phyloP scores from a whole-genome alignment of 2,888 invertebrate genomes.

The Deilephila elpenor region DNA sequence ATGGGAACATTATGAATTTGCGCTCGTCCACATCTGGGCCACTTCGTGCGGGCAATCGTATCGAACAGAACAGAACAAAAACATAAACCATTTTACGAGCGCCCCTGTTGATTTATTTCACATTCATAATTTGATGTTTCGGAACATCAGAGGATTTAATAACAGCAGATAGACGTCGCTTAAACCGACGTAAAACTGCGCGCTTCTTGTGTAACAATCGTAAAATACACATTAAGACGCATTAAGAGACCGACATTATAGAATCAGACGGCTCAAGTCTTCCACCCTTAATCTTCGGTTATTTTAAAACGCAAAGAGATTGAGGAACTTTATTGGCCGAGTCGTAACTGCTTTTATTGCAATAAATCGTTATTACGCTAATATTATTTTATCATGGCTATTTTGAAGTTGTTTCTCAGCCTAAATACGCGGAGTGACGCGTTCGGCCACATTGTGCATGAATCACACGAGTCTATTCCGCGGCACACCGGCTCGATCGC shows the following conservation, averaged over 20 bases:
- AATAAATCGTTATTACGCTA: conserved; percentile 77
- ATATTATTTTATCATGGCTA: conserved; percentile 75
- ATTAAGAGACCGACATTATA: conserved; percentile 74
- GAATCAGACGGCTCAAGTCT: conserved; percentile 69
- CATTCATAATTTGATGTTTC: conserved; percentile 83
- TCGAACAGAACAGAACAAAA: conserved; percentile 73
- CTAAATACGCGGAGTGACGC: conserved; percentile 51
- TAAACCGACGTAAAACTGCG: conserved; percentile 79
- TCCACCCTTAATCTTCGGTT: conserved; percentile 78
- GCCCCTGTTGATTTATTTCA: conserved; percentile 81
- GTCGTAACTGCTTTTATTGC: conserved; percentile 80
- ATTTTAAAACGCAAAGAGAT: conserved; percentile 78
- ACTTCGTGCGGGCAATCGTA: conserved; percentile 75
- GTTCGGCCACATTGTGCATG: conserved; percentile 29
- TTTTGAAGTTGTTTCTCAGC: conserved; percentile 64
- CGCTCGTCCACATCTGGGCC: conserved; percentile 73
- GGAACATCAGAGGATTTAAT: conserved; percentile 82
- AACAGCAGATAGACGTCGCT: conserved; percentile 81
- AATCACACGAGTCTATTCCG: conserved; percentile 24
- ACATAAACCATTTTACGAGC: conserved; percentile 82
- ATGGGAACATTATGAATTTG: conserved; percentile 64
- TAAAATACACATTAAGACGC: conserved; percentile 84
- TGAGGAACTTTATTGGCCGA: conserved; percentile 76
- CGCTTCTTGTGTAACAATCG: conserved; percentile 82
- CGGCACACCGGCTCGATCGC: background rate